Percentiles rank a stretch among this genome's conserved stretches.
phyloP scores from a whole-genome alignment of 1,140 invertebrate species.

The Aphelenchoides fujianensis region DNA sequence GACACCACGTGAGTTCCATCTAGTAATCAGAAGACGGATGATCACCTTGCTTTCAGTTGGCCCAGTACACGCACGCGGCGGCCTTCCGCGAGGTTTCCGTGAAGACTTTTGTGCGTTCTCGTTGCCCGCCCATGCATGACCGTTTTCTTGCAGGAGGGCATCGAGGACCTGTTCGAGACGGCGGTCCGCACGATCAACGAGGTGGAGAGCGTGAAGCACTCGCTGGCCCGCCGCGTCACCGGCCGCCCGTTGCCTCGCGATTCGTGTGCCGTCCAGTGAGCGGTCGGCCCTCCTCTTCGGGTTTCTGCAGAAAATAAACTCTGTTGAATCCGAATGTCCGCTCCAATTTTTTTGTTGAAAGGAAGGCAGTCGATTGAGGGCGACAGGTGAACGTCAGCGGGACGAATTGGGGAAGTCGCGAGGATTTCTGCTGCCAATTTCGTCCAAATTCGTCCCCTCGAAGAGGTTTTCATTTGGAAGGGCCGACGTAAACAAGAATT shows the following conservation, averaged over 20 bases:
- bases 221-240: not conserved
- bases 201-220: slow-evolving; percentile 5
- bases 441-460: too few relatives aligned
- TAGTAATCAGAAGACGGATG: too few relatives aligned
- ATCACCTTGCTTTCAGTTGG: too few relatives aligned
- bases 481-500: too few relatives aligned
- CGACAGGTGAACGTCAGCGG: too few relatives aligned
- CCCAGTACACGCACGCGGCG: slow-evolving; percentile 3
- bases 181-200: slow-evolving; percentile 2
- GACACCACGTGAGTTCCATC: too few relatives aligned
- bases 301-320: not conserved
- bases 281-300: not conserved
- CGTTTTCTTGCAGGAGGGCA: slow-evolving; percentile 13
- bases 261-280: slow-evolving; percentile 2
- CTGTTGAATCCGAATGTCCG: too few relatives aligned
- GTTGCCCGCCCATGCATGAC: slow-evolving; percentile 1
- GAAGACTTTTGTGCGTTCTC: slow-evolving; percentile 16
- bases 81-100: slow-evolving; percentile 15
- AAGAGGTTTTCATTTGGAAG: too few relatives aligned
- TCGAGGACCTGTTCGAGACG: slow-evolving; percentile 5
- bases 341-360: too few relatives aligned
- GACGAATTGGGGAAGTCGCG: too few relatives aligned
- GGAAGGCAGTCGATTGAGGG: too few relatives aligned
- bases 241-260: slow-evolving; percentile 12
- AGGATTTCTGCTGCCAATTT: too few relatives aligned